These are phyloP conservation scores for Vollenhovia emeryi DNA, from an alignment of 1,140 invertebrate genomes.

Conservation along the genomic window DNA sequence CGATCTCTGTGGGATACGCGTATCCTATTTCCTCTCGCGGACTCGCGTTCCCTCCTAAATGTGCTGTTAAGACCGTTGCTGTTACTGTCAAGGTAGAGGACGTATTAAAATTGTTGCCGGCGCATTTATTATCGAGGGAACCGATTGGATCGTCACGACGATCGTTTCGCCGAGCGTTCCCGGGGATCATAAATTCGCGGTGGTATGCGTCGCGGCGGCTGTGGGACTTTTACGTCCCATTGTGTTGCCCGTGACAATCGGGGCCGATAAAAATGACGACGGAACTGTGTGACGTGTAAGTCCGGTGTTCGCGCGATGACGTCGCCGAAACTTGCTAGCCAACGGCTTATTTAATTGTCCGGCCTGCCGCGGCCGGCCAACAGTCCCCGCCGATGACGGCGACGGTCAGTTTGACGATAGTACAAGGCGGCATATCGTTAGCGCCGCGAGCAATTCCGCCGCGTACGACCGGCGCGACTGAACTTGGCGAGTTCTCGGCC, in stretches of 20 bases:
- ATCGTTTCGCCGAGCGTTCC: neutral
- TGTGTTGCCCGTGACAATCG: constrained; percentile 32
- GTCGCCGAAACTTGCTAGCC: constrained; percentile 4
- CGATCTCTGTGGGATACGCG: too few species aligned
- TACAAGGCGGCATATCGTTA: neutral
- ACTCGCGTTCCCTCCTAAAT: neutral
- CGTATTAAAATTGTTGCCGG: neutral
- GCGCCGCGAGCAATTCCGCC: neutral
- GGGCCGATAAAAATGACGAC: constrained; percentile 25
- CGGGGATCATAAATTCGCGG: constrained; percentile 8
- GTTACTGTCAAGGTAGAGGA: neutral
- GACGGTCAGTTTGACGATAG: neutral
- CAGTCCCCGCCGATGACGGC: neutral
- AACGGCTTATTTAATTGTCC: constrained; percentile 34
- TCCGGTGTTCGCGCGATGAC: constrained; percentile 6
- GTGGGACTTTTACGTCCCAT: constrained; percentile 29
- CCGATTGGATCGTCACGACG: neutral
- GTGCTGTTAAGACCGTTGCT: neutral
- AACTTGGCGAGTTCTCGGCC: neutral
- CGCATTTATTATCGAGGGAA: neutral
- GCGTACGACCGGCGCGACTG: neutral
- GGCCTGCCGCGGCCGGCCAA: neutral
- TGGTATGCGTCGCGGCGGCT: neutral
- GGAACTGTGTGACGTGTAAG: neutral
- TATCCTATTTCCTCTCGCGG: neutral